Percentiles rank a stretch among this genome's conserved stretches.
These are phyloP conservation scores for Polypedilum vanderplanki DNA, from an alignment of 1,140 invertebrate genomes.

Conservation along the genomic window DNA sequence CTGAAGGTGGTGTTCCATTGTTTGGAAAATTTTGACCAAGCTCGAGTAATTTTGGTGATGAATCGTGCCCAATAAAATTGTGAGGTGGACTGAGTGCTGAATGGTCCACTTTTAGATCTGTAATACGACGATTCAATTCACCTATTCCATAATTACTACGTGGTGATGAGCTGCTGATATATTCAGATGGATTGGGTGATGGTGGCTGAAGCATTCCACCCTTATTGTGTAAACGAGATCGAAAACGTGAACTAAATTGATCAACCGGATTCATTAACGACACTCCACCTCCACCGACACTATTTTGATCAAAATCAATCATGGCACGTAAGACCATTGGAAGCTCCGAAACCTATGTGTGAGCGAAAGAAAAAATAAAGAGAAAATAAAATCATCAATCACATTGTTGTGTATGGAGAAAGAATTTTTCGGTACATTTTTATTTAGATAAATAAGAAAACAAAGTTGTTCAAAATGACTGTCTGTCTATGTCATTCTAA, in stretches of 20 bases:
- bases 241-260: constrained; percentile 45
- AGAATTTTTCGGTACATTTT: too few species aligned
- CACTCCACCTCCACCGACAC: constrained; percentile 31
- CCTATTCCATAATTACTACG: constrained; percentile 48
- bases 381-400: too few species aligned
- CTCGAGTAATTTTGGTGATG: constrained; percentile 38
- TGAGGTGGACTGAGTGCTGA: constrained; percentile 27
- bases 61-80: constrained; percentile 41
- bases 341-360: constrained; percentile 49
- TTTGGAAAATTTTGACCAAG: background rate
- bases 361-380: constrained; percentile 21
- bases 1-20: background rate
- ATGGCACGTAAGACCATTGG: constrained; percentile 61
- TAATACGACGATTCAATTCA: constrained; percentile 64
- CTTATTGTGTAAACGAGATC: constrained; percentile 50
- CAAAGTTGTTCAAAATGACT: too few species aligned
- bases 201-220: constrained; percentile 41
- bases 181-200: constrained; percentile 37
- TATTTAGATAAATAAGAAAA: too few species aligned
- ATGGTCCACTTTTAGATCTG: constrained; percentile 64
- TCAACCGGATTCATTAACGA: constrained; percentile 39
- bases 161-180: constrained; percentile 39
- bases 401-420: too few species aligned
- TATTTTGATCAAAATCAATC: constrained; percentile 45
- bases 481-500: too few species aligned